phyloP scores from a whole-genome alignment of 92 coral and sea anemone species.

The Metridium senile region DNA sequence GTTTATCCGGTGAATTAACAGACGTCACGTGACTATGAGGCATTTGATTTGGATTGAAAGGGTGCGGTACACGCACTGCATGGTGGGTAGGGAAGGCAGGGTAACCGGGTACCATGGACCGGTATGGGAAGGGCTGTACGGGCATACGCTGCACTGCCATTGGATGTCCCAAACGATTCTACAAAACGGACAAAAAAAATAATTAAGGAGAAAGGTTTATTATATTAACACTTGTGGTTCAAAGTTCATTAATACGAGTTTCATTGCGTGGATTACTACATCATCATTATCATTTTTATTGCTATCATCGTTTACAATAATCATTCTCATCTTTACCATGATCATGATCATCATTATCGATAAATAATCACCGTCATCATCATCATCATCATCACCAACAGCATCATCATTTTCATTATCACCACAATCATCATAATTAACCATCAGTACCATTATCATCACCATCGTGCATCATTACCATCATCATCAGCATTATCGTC shows the following conservation, averaged over 20 bases:
- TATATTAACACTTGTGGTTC: too few relatives aligned
- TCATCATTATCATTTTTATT: neutral
- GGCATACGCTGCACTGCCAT: slow-evolving; percentile 1
- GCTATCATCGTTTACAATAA: neutral
- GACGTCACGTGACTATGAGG: neutral
- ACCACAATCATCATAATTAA: neutral
- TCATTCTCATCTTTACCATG: neutral
- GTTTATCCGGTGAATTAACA: neutral
- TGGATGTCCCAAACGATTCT: slow-evolving; percentile 5
- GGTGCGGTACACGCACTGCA: neutral
- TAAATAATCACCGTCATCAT: neutral
- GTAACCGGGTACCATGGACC: neutral
- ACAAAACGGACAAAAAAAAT: neutral
- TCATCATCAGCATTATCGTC: neutral
- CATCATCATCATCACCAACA: neutral
- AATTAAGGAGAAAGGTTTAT: too few relatives aligned
- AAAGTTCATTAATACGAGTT: too few relatives aligned
- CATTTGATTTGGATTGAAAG: neutral
- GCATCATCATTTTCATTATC: neutral
- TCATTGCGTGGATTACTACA: too few relatives aligned
- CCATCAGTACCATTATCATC: neutral
- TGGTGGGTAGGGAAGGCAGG: neutral
- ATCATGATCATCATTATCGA: neutral
- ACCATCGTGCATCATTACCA: neutral
- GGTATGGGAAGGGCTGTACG: neutral